A percentile compares a stretch with the other conserved stretches of the same genome.
phyloP scores from a whole-genome alignment of 2,113 vertebrate species.

The Chaetura pelagica region DNA sequence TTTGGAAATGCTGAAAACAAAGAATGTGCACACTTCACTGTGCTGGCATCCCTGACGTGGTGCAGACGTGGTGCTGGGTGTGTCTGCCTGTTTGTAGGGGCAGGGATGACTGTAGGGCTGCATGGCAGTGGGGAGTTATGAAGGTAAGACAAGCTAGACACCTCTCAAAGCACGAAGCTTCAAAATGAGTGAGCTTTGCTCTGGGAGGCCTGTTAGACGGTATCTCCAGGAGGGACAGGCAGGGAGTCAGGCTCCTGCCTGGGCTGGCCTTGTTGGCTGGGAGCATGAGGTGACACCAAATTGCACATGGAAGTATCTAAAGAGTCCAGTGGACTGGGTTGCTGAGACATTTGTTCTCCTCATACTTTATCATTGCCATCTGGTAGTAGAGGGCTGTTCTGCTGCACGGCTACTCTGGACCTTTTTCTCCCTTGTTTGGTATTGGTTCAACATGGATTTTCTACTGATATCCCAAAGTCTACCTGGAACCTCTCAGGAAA shows the following conservation, averaged over 20 bases:
- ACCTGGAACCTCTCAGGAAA: not conserved
- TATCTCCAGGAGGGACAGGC: too few relatives aligned
- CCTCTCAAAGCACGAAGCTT: not conserved
- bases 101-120: not conserved
- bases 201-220: not conserved
- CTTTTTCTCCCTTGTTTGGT: not conserved
- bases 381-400: not conserved
- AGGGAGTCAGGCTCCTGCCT: not conserved
- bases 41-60: not conserved
- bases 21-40: not conserved
- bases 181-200: not conserved
- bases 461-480: not conserved
- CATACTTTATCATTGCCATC: accelerated
- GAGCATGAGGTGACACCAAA: not conserved
- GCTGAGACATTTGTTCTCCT: not conserved
- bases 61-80: not conserved
- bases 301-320: not conserved
- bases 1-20: conserved; percentile 12
- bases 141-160: not conserved
- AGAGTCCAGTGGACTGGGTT: not conserved
- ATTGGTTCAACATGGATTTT: not conserved
- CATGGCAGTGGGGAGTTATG: not conserved
- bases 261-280: not conserved
- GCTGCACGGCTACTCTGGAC: not conserved
- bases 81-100: not conserved